Percentiles rank a stretch among this genome's conserved stretches.
These are phyloP conservation scores for Ellobius talpinus DNA, from an alignment of 2,113 vertebrate genomes.

Conservation along the genomic window DNA sequence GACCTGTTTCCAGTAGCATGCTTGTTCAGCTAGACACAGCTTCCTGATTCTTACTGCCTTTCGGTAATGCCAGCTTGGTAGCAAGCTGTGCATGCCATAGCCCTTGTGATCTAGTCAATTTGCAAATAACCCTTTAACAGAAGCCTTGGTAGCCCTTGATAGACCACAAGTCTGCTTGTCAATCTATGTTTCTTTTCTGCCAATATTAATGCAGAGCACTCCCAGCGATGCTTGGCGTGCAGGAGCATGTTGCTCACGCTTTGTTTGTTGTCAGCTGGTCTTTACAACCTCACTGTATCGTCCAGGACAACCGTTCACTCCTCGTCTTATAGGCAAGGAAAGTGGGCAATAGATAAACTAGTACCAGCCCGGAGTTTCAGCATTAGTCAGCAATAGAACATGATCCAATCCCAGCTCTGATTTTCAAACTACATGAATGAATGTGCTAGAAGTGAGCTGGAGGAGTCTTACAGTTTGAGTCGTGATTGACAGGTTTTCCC, in stretches of 20 bases:
- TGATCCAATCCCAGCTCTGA: not conserved
- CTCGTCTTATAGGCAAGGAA: not conserved
- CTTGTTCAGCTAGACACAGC: not conserved
- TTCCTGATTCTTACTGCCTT: not conserved
- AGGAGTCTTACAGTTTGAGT: not conserved
- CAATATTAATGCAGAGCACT: not conserved
- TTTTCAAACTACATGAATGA: not conserved
- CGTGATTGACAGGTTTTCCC: not conserved
- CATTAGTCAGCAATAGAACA: not conserved
- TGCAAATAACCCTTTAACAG: not conserved
- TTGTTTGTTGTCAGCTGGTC: not conserved
- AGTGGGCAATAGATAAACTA: not conserved
- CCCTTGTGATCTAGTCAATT: not conserved
- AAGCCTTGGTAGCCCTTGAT: not conserved
- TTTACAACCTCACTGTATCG: not conserved
- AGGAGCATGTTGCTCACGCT: not conserved
- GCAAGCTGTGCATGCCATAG: not conserved
- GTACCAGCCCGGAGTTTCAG: not conserved
- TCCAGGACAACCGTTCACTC: not conserved
- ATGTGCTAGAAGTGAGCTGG: not conserved
- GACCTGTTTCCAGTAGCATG: not conserved
- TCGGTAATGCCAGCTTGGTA: no score
- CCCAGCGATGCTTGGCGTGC: not conserved
- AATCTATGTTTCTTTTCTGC: not conserved
- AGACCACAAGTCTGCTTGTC: not conserved